Evolutionary conservation across 2,797 vertebrate species (phyloP).

Genomic region (Pangasius macronema): DNA sequence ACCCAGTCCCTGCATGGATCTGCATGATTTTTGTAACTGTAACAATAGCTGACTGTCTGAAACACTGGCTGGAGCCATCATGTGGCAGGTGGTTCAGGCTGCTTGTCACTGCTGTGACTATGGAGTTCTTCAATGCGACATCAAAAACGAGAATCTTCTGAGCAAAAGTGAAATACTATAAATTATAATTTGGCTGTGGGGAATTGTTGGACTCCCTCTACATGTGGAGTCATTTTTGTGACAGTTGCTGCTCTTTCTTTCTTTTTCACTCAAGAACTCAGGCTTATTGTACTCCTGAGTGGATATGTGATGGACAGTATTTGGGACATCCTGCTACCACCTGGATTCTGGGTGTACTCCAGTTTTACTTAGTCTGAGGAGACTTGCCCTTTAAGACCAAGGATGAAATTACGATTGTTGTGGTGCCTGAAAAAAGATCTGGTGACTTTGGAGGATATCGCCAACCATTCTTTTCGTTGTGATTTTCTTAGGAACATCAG

Average conservation of each 20-base stretch:
- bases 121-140: background rate
- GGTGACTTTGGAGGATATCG: background rate
- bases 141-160: background rate
- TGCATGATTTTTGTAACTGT: background rate
- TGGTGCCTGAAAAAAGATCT: background rate
- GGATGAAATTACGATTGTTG: background rate
- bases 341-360: background rate
- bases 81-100: background rate
- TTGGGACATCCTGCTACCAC: background rate
- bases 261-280: background rate
- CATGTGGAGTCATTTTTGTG: background rate
- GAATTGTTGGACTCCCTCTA: background rate
- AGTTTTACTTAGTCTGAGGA: background rate
- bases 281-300: background rate
- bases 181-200: background rate
- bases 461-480: background rate
- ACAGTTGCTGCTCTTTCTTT: background rate
- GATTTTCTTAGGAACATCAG: background rate
- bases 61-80: background rate
- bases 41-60: background rate
- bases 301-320: background rate
- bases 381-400: background rate
- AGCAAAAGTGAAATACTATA: background rate
- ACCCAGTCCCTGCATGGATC: slow-evolving; percentile 6
- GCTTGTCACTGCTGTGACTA: background rate